These are phyloP conservation scores for Chromis chromis DNA, from an alignment of 2,797 vertebrate species.

Conservation along the genomic window DNA sequence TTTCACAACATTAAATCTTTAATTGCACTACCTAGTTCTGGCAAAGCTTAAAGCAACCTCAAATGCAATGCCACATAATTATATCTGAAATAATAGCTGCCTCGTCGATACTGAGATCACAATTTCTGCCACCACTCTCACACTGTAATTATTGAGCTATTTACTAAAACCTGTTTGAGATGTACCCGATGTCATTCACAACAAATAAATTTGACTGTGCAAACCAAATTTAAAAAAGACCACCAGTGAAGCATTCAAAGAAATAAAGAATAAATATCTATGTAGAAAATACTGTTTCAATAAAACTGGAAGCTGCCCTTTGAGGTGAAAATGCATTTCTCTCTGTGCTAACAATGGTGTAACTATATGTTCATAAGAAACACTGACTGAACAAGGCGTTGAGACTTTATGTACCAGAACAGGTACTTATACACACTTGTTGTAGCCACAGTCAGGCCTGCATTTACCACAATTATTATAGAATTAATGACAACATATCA, in stretches of 20 bases:
- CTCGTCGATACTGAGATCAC: not conserved
- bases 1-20: too few species aligned
- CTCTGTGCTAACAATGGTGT: too few species aligned
- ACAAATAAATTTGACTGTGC: not conserved
- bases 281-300: not conserved
- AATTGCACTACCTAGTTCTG: not conserved
- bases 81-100: not conserved
- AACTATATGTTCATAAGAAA: not conserved
- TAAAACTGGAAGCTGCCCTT: not conserved
- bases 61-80: not conserved
- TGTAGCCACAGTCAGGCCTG: not conserved
- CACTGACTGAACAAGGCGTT: too few species aligned
- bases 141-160: not conserved
- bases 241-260: not conserved
- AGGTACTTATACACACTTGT: not conserved
- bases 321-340: not conserved
- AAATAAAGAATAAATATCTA: too few species aligned
- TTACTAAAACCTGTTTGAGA: not conserved
- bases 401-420: not conserved
- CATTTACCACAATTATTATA: not conserved
- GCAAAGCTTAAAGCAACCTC: not conserved
- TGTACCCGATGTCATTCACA: not conserved
- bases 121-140: not conserved
- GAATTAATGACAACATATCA: not conserved
- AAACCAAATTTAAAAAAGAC: too few species aligned